These are phyloP conservation scores for Danio tinwini DNA, from an alignment of 2,797 vertebrate genomes.

Conservation along the genomic window DNA sequence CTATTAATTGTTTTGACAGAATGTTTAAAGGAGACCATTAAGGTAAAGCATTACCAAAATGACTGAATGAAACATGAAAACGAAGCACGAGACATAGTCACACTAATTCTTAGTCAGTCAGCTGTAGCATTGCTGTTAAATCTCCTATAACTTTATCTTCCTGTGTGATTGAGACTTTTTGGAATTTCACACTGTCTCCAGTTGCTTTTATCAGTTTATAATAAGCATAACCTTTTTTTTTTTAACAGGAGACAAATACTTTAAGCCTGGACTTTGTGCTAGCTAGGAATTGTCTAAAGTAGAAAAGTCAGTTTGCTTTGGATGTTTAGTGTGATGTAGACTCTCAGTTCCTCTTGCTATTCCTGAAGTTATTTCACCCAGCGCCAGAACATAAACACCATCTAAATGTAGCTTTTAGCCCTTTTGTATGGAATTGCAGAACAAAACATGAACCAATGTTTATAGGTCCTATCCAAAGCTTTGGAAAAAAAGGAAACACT, in stretches of 20 bases:
- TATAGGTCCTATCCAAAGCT: background rate
- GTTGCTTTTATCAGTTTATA: too few relatives aligned
- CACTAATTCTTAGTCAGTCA: background rate
- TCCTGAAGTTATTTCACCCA: background rate
- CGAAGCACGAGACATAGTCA: background rate
- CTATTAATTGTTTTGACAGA: too few relatives aligned
- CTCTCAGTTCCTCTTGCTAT: background rate
- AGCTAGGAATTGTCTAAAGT: background rate
- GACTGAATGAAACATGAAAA: too few relatives aligned
- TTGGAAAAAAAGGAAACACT: constrained; percentile 1
- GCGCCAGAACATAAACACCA: constrained; percentile 24
- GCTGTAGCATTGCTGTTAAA: background rate
- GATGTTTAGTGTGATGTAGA: constrained; percentile 27
- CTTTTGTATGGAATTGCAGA: background rate
- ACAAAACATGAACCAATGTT: background rate
- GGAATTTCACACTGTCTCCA: constrained; percentile 41
- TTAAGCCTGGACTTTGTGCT: background rate
- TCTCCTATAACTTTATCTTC: background rate
- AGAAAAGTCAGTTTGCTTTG: constrained; percentile 10
- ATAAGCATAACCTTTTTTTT: too few relatives aligned
- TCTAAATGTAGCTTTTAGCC: background rate
- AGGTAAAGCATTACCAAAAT: background rate
- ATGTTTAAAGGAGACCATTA: too few relatives aligned
- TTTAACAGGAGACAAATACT: background rate
- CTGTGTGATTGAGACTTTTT: constrained; percentile 26